phyloP scores from a whole-genome alignment of 2,888 invertebrate genomes.

The Vannuccia rotundouncinata region DNA sequence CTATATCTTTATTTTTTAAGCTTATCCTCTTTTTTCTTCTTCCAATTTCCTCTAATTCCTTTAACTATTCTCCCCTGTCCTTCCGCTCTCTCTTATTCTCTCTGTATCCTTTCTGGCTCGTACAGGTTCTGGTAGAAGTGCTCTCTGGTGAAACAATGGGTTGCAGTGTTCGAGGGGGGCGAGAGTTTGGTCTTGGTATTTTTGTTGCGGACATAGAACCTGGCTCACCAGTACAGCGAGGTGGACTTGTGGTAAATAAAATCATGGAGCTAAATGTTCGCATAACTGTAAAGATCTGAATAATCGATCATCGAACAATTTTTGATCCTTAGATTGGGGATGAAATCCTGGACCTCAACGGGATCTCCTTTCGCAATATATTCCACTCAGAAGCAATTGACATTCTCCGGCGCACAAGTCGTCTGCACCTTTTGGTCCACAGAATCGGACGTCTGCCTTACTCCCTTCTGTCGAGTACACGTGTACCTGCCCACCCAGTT shows the following conservation, averaged over 20 bases:
- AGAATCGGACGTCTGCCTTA: not conserved
- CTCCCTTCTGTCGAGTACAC: not conserved
- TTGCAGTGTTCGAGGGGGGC: not conserved
- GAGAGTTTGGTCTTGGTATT: not conserved
- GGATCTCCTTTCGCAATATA: not conserved
- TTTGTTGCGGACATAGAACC: constrained; percentile 2
- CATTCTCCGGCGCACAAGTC: not conserved
- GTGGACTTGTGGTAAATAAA: not conserved
- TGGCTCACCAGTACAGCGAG: not conserved
- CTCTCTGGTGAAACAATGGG: not conserved
- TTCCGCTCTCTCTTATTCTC: not conserved
- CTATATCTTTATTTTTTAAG: too few species aligned
- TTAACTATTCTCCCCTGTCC: not conserved
- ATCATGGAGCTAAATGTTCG: not conserved
- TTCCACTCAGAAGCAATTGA: constrained; percentile 3
- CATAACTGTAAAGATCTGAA: too few species aligned
- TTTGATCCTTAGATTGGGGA: not conserved
- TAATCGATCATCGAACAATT: too few species aligned
- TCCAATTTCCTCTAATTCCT: not conserved
- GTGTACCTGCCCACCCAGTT: not conserved
- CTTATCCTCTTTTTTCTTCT: not conserved
- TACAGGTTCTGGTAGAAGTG: not conserved
- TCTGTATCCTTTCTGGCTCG: not conserved
- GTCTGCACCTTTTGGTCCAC: constrained; percentile 5
- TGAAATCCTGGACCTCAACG: constrained; percentile 4